Percentiles rank a stretch among this genome's conserved stretches.
Evolutionary conservation across 2,113 vertebrate species (phyloP).

Genomic region (Corvus moneduloides): DNA sequence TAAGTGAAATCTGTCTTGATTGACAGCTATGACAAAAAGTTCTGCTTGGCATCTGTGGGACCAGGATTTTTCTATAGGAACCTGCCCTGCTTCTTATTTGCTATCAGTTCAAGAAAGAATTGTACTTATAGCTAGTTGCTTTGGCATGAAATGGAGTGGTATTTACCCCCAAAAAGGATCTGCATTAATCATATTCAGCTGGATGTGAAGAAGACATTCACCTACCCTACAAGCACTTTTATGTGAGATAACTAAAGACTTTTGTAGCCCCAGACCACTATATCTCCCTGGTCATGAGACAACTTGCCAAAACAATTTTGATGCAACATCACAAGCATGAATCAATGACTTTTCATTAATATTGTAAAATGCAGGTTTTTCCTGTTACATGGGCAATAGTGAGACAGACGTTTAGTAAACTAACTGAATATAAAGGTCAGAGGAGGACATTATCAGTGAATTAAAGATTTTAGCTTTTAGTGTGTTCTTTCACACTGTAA

Average conservation of each 20-base stretch:
- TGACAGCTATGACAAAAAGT: slow-evolving; percentile 33
- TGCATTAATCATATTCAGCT: not conserved
- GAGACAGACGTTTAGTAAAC: not conserved
- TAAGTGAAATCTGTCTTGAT: slow-evolving; percentile 14
- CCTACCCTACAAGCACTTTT: not conserved
- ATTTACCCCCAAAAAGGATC: not conserved
- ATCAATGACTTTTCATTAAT: not conserved
- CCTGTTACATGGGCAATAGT: not conserved
- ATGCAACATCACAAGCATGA: not conserved
- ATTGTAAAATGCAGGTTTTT: not conserved
- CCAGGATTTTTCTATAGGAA: not conserved
- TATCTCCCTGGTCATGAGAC: not conserved
- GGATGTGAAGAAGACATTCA: not conserved
- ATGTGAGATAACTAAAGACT: fast-evolving
- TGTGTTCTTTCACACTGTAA: not conserved
- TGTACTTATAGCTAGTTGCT: not conserved
- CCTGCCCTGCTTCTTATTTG: not conserved
- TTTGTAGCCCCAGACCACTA: not conserved
- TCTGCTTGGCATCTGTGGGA: not conserved
- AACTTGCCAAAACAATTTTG: not conserved
- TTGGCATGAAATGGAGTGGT: not conserved
- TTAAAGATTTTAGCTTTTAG: not conserved
- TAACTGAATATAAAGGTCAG: not conserved
- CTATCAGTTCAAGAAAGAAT: not conserved
- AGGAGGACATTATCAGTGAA: not conserved